Conservation (phyloP, 2,797 vertebrate species). For the Argentina silus region DNA sequence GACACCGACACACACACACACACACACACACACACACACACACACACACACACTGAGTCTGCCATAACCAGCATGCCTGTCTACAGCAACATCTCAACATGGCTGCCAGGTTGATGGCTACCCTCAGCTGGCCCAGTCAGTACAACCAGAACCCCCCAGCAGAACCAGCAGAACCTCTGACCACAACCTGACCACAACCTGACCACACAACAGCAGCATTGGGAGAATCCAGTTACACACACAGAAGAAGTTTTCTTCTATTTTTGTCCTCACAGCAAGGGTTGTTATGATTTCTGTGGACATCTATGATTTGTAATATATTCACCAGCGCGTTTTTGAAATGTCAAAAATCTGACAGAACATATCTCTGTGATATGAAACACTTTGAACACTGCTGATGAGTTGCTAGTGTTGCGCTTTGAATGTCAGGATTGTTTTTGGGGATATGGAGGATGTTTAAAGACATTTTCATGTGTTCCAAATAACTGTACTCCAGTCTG, state of each 20-base stretch:
- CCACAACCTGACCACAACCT: constrained; percentile 9
- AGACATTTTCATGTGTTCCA: not conserved
- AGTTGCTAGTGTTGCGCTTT: not conserved
- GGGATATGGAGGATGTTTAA: not conserved
- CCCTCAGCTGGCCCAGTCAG: not conserved
- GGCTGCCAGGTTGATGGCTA: not conserved
- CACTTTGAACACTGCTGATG: not conserved
- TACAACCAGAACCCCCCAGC: not conserved
- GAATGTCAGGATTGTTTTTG: not conserved
- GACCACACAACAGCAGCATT: constrained; percentile 11
- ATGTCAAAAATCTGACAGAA: not conserved
- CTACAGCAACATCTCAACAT: not conserved
- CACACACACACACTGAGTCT: constrained; percentile 26
- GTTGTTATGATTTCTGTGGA: not conserved
- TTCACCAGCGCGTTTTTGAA: constrained; percentile 22
- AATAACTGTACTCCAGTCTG: not conserved
- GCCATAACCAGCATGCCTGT: not conserved
- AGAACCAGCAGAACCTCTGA: not conserved
- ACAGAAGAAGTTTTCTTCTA: constrained; percentile 8
- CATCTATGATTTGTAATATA: constrained; percentile 8
- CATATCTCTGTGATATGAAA: constrained; percentile 3
- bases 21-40: too few species aligned
- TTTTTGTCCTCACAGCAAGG: not conserved
- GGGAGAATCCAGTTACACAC: not conserved
- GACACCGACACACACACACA: not conserved